Evolutionary conservation across 2,113 vertebrate genomes (phyloP).

Genomic region (Neolamprologus brichardi): DNA sequence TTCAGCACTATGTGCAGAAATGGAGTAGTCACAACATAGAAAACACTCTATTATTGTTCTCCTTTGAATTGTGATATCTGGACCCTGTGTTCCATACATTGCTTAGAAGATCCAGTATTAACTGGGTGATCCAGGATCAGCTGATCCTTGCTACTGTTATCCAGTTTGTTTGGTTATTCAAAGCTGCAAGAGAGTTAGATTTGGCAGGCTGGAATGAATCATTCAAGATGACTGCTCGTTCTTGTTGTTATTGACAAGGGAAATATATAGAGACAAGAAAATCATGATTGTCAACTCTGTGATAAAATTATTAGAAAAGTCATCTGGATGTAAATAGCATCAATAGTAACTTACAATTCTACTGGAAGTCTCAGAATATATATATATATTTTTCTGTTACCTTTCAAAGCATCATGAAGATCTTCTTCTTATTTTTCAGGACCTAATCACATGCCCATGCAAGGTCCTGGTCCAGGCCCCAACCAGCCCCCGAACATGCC

Average conservation of each 20-base stretch:
- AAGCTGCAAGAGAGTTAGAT: not conserved
- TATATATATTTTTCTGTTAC: not conserved
- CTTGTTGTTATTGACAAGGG: not conserved
- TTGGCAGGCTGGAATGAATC: not conserved
- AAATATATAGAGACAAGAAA: not conserved
- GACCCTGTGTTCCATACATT: not conserved
- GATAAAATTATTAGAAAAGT: not conserved
- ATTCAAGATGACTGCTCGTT: not conserved
- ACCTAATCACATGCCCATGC: conserved; percentile 96
- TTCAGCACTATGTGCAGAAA: not conserved
- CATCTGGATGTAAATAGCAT: not conserved
- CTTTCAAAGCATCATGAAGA: not conserved
- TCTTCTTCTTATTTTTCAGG: conserved; percentile 70
- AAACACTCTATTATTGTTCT: not conserved
- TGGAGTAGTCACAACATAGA: not conserved
- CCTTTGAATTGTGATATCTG: not conserved
- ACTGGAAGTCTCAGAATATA: not conserved
- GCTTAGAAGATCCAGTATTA: not conserved
- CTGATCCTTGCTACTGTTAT: not conserved
- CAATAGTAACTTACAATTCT: not conserved
- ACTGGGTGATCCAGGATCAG: not conserved
- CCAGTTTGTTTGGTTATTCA: not conserved
- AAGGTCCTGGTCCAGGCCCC: conserved; percentile 94
- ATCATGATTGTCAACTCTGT: not conserved
- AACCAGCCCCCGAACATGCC: conserved; percentile 92